phyloP scores from a whole-genome alignment of 2,888 invertebrate genomes.

The Diaperis boleti region DNA sequence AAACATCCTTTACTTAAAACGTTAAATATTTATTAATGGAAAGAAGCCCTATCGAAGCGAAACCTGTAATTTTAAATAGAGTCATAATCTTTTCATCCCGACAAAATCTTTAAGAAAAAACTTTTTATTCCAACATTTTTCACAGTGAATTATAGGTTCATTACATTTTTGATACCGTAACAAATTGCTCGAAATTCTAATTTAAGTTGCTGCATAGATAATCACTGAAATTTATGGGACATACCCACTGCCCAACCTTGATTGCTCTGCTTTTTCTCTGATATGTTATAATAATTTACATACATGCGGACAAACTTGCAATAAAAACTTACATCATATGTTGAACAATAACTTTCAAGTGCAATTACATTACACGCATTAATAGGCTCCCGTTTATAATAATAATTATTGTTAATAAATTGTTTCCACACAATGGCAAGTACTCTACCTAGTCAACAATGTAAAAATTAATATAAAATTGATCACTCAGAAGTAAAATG shows the following conservation, averaged over 20 bases:
- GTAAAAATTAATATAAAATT: too few species aligned
- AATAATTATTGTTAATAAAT: not conserved
- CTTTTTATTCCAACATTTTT: not conserved
- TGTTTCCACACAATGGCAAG: too few species aligned
- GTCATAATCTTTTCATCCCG: too few species aligned
- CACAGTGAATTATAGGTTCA: not conserved
- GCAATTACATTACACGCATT: conserved; percentile 7
- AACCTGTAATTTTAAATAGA: too few species aligned
- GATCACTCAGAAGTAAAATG: not conserved
- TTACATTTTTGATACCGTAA: conserved; percentile 7
- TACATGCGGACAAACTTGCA: conserved; percentile 11
- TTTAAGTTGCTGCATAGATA: conserved; percentile 11
- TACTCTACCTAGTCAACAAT: too few species aligned
- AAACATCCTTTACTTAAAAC: too few species aligned
- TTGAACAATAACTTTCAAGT: conserved; percentile 9
- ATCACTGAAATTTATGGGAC: conserved; percentile 8
- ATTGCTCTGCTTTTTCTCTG: conserved; percentile 25
- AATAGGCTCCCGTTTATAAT: not conserved
- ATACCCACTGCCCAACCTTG: conserved; percentile 1
- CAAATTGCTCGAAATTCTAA: conserved; percentile 1
- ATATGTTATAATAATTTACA: conserved; percentile 16
- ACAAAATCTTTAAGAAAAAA: not conserved
- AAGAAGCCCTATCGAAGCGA: too few species aligned
- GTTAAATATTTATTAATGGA: too few species aligned
- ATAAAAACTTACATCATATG: conserved; percentile 20